Conservation (phyloP, 2,113 vertebrate genomes). For the Axis porcinus region DNA sequence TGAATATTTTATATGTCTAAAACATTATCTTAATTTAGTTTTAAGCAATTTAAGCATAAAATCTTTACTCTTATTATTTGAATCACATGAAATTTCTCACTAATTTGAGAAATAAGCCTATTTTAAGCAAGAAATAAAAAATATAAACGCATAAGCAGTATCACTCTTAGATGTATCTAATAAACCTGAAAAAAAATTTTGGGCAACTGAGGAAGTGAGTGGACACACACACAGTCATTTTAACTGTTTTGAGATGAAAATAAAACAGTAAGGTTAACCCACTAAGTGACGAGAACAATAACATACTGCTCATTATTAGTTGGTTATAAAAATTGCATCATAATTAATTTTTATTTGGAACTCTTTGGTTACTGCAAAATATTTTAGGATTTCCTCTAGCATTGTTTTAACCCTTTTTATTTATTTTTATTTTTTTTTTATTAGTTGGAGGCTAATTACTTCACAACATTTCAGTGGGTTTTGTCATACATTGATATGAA, state of each 20-base stretch:
- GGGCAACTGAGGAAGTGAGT: not conserved
- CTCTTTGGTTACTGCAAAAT: not conserved
- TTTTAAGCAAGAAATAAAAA: slow-evolving; percentile 23
- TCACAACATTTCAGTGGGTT: too few species aligned
- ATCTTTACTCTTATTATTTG: slow-evolving; percentile 27
- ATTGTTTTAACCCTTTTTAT: not conserved
- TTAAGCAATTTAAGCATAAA: not conserved
- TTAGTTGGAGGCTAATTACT: too few species aligned
- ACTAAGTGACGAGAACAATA: not conserved
- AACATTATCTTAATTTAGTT: slow-evolving; percentile 30
- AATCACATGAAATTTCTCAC: not conserved
- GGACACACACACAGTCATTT: not conserved
- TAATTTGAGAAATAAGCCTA: slow-evolving; percentile 24
- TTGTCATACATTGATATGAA: too few species aligned
- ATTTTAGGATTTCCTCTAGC: not conserved
- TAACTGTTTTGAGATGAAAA: not conserved
- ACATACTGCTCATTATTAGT: not conserved
- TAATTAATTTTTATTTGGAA: not conserved
- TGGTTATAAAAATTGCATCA: not conserved
- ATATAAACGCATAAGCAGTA: slow-evolving; percentile 7
- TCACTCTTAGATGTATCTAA: slow-evolving; percentile 13
- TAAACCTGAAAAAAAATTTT: not conserved
- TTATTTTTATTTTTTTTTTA: too few species aligned
- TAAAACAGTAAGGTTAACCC: not conserved
- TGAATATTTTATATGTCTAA: not conserved